Evolutionary conservation across 2,113 vertebrate species (phyloP), one percentile per base, ranked within the genome.

Genomic region (Crotophaga sulcirostris): DNA sequence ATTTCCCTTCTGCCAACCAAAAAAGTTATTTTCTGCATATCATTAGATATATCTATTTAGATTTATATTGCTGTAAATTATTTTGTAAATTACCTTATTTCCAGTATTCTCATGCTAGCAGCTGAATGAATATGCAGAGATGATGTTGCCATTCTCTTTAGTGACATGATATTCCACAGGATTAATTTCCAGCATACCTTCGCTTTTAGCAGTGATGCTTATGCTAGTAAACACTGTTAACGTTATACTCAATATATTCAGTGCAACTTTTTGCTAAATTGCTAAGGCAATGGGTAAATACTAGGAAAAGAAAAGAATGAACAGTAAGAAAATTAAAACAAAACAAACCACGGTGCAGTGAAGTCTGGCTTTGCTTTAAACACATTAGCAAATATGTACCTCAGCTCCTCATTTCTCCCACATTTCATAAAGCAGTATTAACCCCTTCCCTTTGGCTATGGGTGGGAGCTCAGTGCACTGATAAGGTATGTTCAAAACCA

Each of bases 91-190:
- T 92, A 95, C 60, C 84, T 91, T 77, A 44, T 10, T 90, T 97
- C 63, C 89, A 95, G 94, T 81, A 93, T 94, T 26, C 42, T 64
- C 95, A 67, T 29, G 69, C 67, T 87, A 96, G 78, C 64, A 95
- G 87, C 25, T 73, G 77, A 91, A 82, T 72, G 40, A 78, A 87
- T 58, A 68, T 19, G 84, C 33, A 83, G 88, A 85, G 78, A 72
- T 14, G 76, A 76, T 85, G 85, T n/a, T 91, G 78, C 33, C 67
- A 92, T 83, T 95, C 63, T 59, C 67, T 93, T 89, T 79, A 89
- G 42, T 54, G 76, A 64, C 17, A 47, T 34, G 26, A 55, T 74
- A 88, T 75, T 95, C 83, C 95, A 95, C 62, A 18, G 34, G 74
- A 95, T 44, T 91, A 25, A 75, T 67, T 74, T 66, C 67, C 68